phyloP scores from a whole-genome alignment of 2,797 vertebrate genomes.

The Hydrophis major region DNA sequence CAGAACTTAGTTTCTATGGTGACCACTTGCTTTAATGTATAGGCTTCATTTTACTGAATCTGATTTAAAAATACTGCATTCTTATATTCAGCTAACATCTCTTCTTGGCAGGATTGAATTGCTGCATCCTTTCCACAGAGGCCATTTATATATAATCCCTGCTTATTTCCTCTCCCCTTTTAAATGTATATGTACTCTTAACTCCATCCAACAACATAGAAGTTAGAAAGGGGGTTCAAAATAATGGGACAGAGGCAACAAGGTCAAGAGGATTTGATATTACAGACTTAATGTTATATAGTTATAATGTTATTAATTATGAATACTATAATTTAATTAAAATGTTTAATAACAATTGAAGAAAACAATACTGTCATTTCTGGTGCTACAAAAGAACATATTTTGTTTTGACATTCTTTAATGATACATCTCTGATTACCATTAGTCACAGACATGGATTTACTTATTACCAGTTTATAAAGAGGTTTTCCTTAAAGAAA shows the following conservation, averaged over 20 bases:
- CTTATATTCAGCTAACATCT: constrained; percentile 4
- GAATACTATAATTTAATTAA: constrained; percentile 1
- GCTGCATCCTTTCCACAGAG: background rate
- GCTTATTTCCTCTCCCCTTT: background rate
- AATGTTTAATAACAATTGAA: constrained; percentile 31
- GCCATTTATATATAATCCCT: background rate
- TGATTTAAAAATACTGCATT: background rate
- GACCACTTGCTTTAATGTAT: background rate
- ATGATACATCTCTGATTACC: constrained; percentile 60
- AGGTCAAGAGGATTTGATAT: background rate
- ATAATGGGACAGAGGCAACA: background rate
- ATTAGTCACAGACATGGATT: constrained; percentile 59
- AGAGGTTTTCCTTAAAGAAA: constrained; percentile 43
- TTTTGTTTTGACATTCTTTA: constrained; percentile 60
- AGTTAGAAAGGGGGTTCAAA: background rate
- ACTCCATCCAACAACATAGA: too few relatives aligned
- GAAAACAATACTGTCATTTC: constrained; percentile 45
- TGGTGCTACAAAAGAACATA: constrained; percentile 49
- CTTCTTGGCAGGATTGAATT: background rate
- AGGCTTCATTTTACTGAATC: background rate
- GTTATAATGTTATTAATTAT: background rate
- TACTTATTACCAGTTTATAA: constrained; percentile 55
- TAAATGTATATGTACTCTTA: background rate
- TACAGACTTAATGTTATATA: background rate
- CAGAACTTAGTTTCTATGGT: background rate